Evolutionary conservation across 1,140 invertebrate genomes (phyloP).

Genomic region (Gryllus bimaculatus): DNA sequence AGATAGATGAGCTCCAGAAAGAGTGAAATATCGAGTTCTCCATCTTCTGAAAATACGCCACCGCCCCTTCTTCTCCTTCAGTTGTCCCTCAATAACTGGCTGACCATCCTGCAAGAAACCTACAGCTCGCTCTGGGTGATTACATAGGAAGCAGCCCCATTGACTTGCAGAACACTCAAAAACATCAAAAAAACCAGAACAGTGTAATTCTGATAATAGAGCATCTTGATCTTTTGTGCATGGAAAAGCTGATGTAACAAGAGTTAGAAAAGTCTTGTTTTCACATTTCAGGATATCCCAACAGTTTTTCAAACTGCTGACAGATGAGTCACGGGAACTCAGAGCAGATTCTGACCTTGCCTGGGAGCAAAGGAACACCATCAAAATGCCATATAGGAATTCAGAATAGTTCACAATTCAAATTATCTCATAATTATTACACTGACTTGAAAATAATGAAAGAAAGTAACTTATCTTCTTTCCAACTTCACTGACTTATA

Average conservation of each 20-base stretch:
- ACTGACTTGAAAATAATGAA: no score
- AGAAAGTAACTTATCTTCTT: no score
- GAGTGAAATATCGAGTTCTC: constrained; percentile 86
- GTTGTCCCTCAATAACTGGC: constrained; percentile 77
- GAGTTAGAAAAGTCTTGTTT: constrained; percentile 77
- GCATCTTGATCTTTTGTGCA: constrained; percentile 78
- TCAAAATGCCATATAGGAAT: no score
- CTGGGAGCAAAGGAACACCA: constrained; percentile 33
- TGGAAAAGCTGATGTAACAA: constrained; percentile 88
- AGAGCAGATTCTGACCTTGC: constrained; percentile 68
- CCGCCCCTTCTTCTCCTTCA: constrained; percentile 91
- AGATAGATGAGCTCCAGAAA: constrained; percentile 81
- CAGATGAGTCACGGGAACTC: constrained; percentile 71
- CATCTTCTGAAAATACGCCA: constrained; percentile 85
- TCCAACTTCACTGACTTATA: no score
- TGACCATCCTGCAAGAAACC: constrained; percentile 65
- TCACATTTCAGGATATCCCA: constrained; percentile 89
- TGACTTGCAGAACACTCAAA: constrained; percentile 60
- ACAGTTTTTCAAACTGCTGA: constrained; percentile 76
- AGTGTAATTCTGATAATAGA: constrained; percentile 74
- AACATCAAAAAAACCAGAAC: constrained; percentile 82
- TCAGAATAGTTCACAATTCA: no score
- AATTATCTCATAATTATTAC: no score
- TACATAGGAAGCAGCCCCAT: constrained; percentile 85
- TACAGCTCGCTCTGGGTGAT: constrained; percentile 77